Evolutionary conservation across 2,888 invertebrate genomes (phyloP).

Genomic region (Cremastinae sp.): DNA sequence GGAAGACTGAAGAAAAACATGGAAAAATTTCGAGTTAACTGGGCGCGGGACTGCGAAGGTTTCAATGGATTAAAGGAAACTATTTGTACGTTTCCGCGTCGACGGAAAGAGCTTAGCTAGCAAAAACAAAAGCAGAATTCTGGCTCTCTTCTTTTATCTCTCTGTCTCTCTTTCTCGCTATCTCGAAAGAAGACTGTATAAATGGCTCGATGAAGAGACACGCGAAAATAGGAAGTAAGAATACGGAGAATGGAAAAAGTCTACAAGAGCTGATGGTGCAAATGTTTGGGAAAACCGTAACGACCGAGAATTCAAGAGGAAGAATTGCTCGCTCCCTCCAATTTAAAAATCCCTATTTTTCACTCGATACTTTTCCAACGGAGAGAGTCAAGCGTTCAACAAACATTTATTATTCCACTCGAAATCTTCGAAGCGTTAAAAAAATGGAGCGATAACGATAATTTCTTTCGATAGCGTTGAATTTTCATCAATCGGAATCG

Average conservation of each 20-base stretch:
- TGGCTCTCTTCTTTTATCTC: neutral
- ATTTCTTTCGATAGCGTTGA: no score
- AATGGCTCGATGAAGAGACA: conserved; percentile 40
- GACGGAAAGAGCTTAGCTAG: conserved; percentile 44
- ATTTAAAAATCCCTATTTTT: neutral
- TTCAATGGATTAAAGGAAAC: conserved; percentile 13
- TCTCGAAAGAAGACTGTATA: conserved; percentile 45
- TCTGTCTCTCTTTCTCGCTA: conserved; percentile 1
- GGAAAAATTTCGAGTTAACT: conserved; percentile 31
- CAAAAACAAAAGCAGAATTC: conserved; percentile 47
- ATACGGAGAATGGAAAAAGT: neutral
- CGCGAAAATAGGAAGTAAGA: conserved; percentile 33
- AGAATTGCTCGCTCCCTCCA: conserved; percentile 12
- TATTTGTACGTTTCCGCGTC: neutral
- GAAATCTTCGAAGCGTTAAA: no score
- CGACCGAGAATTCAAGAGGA: conserved; percentile 27
- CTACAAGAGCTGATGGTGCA: conserved; percentile 17
- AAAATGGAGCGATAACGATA: no score
- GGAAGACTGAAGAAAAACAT: conserved; percentile 39
- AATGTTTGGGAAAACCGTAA: conserved; percentile 35
- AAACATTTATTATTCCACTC: no score
- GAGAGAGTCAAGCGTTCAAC: no score
- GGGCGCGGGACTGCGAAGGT: conserved; percentile 15
- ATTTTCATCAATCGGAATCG: no score
- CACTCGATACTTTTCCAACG: conserved; percentile 3